These are phyloP conservation scores for Equus przewalskii DNA, from an alignment of 2,113 vertebrate genomes.

Conservation along the genomic window DNA sequence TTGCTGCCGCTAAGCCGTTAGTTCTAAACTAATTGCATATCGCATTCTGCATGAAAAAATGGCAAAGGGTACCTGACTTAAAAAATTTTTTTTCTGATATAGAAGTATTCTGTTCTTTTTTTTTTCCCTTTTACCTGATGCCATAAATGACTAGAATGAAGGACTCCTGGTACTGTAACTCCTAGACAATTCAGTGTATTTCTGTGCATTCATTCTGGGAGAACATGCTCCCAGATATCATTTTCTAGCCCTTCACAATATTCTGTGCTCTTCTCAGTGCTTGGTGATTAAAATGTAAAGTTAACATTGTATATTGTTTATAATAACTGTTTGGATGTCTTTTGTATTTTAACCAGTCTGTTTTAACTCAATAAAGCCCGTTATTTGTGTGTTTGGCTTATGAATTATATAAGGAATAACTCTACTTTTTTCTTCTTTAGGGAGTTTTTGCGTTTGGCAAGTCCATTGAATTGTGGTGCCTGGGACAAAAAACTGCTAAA, in stretches of 20 bases:
- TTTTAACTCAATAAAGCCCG: background rate
- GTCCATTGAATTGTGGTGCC: conserved; percentile 98
- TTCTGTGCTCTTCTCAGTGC: background rate
- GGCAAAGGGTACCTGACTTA: background rate
- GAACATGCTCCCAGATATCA: background rate
- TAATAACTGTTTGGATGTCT: conserved; percentile 9
- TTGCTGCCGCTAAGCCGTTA: background rate
- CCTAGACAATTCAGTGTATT: background rate
- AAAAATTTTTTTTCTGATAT: background rate
- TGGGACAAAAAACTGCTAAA: conserved; percentile 98
- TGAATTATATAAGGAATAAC: conserved; percentile 42
- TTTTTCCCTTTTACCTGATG: background rate
- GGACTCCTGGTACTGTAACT: background rate
- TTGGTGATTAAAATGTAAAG: background rate
- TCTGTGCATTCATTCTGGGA: background rate
- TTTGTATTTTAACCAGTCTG: background rate
- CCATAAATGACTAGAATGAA: background rate
- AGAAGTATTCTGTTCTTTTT: background rate
- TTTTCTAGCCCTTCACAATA: background rate
- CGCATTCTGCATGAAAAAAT: background rate
- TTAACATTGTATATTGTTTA: background rate
- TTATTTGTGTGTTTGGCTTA: background rate
- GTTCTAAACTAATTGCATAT: background rate
- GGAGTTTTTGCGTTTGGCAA: conserved; percentile 97
- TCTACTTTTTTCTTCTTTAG: conserved; percentile 85